Conservation (phyloP, 2,888 invertebrate species). For the Callyntrura sp. region DNA sequence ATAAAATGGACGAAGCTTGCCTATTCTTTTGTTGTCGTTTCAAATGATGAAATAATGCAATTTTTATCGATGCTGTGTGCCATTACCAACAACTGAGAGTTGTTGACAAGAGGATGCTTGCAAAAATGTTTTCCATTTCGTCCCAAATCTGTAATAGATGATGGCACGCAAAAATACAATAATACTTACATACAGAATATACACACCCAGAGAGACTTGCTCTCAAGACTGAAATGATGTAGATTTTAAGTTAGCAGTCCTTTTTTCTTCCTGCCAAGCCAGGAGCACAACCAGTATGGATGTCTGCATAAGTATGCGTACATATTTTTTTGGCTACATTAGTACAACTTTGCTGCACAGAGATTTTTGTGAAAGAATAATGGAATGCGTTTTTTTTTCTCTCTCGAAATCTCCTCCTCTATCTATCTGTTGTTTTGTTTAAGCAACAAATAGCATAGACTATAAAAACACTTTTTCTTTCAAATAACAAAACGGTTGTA, state of each 20-base stretch:
- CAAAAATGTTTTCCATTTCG: neutral
- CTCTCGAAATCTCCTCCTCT: constrained; percentile 10
- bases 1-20: too few species aligned
- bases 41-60: neutral
- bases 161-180: too few species aligned
- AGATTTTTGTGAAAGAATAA: constrained; percentile 18
- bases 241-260: neutral
- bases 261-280: neutral
- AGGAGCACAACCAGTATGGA: neutral
- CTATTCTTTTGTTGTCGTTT: neutral
- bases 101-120: neutral
- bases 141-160: too few species aligned
- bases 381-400: constrained; percentile 12
- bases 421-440: constrained; percentile 33
- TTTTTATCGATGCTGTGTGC: neutral
- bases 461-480: constrained; percentile 28
- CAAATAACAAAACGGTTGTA: constrained; percentile 33
- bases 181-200: too few species aligned
- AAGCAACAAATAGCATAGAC: constrained; percentile 37
- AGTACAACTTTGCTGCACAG: neutral
- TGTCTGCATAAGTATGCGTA: neutral
- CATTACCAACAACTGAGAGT: neutral
- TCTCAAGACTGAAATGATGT: too few species aligned
- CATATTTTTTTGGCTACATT: neutral
- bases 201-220: too few species aligned